Percentiles rank a stretch among this genome's conserved stretches.
phyloP scores from a whole-genome alignment of 1,140 invertebrate species.

The Euglossa dilemma region DNA sequence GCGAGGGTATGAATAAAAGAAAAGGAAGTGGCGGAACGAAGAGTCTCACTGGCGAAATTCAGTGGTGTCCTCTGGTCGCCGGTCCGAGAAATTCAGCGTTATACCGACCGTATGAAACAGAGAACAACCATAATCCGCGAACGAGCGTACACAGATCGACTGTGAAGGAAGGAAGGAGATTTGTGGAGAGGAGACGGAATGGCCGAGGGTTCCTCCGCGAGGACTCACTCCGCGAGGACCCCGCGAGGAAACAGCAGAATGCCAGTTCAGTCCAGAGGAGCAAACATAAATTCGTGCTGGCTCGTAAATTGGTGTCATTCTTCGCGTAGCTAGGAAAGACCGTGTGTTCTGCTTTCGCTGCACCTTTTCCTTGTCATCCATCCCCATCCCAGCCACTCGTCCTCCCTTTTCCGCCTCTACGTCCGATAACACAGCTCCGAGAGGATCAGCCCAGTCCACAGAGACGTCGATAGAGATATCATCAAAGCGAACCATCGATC shows the following conservation, averaged over 20 bases:
- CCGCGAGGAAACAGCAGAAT: not conserved
- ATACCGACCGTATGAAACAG: no score
- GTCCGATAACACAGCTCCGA: constrained; percentile 33
- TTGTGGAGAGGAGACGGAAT: not conserved
- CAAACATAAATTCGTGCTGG: constrained; percentile 39
- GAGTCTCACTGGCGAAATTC: not conserved
- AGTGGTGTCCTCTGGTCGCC: no score
- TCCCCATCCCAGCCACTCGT: not conserved
- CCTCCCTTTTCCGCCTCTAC: not conserved
- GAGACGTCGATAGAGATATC: constrained; percentile 68
- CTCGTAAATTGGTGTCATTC: constrained; percentile 50
- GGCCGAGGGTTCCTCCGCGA: not conserved
- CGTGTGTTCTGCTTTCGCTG: constrained; percentile 8
- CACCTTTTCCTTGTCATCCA: constrained; percentile 21
- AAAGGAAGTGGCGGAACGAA: not conserved
- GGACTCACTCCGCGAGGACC: no score
- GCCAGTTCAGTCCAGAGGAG: not conserved
- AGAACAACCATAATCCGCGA: not conserved
- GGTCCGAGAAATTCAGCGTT: no score
- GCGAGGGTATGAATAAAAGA: no score
- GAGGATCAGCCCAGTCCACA: constrained; percentile 32
- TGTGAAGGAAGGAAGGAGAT: not conserved
- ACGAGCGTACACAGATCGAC: not conserved
- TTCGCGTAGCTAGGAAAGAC: constrained; percentile 13
- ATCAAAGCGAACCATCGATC: constrained; percentile 65